Evolutionary conservation across 2,113 vertebrate genomes (phyloP).

Genomic region (Chaenocephalus aceratus): DNA sequence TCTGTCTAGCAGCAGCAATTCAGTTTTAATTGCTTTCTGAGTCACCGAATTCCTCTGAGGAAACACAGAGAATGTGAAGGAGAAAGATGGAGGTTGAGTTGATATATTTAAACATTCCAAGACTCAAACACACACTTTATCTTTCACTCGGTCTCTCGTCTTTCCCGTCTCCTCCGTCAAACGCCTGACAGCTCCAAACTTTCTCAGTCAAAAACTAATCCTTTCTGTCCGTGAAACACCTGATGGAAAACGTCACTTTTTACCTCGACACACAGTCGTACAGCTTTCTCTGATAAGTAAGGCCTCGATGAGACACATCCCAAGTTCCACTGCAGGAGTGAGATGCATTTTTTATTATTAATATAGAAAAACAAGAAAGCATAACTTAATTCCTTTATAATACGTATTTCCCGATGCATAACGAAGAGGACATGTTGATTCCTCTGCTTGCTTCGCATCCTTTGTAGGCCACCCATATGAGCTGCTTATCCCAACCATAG

Average conservation of each 20-base stretch:
- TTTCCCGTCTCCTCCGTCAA: not conserved
- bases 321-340: no score
- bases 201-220: not conserved
- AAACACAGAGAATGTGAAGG: slow-evolving; percentile 28
- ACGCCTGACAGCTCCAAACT: slow-evolving; percentile 18
- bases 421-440: slow-evolving; percentile 34
- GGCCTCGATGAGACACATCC: not conserved
- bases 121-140: slow-evolving; percentile 9
- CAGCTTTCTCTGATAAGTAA: slow-evolving; percentile 2
- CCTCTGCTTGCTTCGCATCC: not conserved
- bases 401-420: slow-evolving; percentile 40
- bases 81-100: slow-evolving; percentile 33
- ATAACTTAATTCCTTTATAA: not conserved
- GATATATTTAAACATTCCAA: slow-evolving; percentile 58
- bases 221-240: slow-evolving; percentile 6
- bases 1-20: slow-evolving; percentile 69
- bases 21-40: slow-evolving; percentile 79
- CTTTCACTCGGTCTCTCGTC: not conserved
- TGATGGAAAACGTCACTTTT: no score
- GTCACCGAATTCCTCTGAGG: slow-evolving; percentile 69
- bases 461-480: slow-evolving; percentile 29
- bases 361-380: not conserved
- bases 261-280: not conserved
- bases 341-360: not conserved
- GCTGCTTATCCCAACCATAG: not conserved